Conservation (phyloP, 2,113 vertebrate genomes). For the Aphyosemion australe region DNA sequence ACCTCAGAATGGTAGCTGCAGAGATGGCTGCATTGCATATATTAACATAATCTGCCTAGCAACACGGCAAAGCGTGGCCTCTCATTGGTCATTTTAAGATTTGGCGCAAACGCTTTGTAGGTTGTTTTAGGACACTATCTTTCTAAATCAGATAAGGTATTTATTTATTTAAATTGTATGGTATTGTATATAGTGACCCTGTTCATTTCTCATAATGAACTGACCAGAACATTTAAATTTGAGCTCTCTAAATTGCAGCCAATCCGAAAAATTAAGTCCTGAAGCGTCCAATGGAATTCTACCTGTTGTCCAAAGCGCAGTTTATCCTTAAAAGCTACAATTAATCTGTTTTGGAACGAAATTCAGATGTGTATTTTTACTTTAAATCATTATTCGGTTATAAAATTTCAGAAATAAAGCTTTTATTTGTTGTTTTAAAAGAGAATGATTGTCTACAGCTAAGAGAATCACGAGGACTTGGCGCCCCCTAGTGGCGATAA, state of each 20-base stretch:
- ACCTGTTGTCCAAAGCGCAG: background rate
- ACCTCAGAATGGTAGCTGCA: constrained; percentile 95
- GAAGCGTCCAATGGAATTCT: constrained; percentile 39
- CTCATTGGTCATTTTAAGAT: constrained; percentile 69
- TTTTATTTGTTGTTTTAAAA: background rate
- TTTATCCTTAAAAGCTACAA: background rate
- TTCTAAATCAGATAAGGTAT: background rate
- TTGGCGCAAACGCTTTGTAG: background rate
- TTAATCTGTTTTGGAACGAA: background rate
- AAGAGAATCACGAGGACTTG: background rate
- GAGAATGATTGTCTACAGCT: background rate
- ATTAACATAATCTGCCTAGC: constrained; percentile 91
- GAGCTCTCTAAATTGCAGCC: constrained; percentile 18
- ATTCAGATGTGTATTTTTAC: background rate
- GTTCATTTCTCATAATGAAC: too few species aligned
- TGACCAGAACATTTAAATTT: too few species aligned
- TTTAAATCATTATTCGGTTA: background rate
- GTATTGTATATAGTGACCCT: too few species aligned
- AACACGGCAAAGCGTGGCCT: constrained; percentile 62
- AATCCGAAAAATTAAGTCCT: constrained; percentile 55
- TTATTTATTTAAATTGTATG: rapidly evolving
- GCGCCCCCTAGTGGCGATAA: background rate
- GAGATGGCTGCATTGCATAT: constrained; percentile 81
- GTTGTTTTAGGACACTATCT: background rate
- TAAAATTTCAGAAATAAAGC: background rate